Base-by-base conservation (phyloP, 2,888 invertebrate genomes). In the Notodonta dromedarius region DNA sequence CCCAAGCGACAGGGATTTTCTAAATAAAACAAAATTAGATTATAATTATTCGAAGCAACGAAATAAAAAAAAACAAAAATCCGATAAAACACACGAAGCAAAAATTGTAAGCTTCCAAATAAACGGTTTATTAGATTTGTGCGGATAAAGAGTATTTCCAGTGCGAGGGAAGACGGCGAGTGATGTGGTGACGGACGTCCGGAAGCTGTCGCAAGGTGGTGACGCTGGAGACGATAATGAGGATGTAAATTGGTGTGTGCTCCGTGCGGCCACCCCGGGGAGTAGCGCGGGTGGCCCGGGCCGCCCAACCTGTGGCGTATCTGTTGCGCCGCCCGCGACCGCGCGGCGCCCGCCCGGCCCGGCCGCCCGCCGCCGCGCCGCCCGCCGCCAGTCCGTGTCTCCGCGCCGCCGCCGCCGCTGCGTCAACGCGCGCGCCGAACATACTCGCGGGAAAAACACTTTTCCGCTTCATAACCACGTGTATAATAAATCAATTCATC, bases 281-380 rank as follows among this genome's bases (percentile, higher is more conserved):
- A 61, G 67, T 78, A 79, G 72, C 67, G 75, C 76, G 80, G 82
- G 82, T 79, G 83, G 81, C 87, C 89, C 89, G 88, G 90, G 88
- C 89, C 90, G 85, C 86, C 87, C 89, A 90, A 93, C 93, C 93
- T 93, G 93, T 93, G 84, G 93, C 92, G 89, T 91, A 91, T 91
- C 92, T 93, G 92, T 92, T 93, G 92, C 92, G 90, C 87, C 83
- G 85, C 85, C 87, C 85, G 84, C 81, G 67, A 67, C 66, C 74
- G 74, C 72, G 75, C 80, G 79, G 75, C 73, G 66, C 63, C 73
- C 71, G 72, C 73, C 72, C 76, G 79, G 77, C 79, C 76, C 75
- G 74, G 67, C 63, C 71, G 66, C 60, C 70, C 39, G 54, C 64
- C 71, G 67, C 62, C 70, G 24, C 53, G 53, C 76, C 71, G 73